phyloP scores from a whole-genome alignment of 2,113 vertebrate species.

The Laticauda laticaudata region DNA sequence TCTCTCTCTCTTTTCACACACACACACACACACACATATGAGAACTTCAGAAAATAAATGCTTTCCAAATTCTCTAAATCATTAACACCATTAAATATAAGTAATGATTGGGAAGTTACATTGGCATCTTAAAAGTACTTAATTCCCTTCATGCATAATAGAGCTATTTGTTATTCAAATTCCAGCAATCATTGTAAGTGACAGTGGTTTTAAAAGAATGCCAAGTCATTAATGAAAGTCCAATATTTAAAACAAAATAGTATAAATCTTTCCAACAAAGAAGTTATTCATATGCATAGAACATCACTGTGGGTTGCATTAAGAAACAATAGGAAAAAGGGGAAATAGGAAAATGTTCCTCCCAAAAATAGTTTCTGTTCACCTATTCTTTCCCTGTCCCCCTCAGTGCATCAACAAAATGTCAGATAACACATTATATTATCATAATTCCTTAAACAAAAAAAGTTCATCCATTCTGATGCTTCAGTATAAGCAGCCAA shows the following conservation, averaged over 20 bases:
- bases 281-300: not conserved
- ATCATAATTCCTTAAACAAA: not conserved
- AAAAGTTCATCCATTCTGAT: not conserved
- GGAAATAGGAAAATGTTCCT: no score
- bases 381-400: not conserved
- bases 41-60: constrained; percentile 25
- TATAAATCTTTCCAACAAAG: constrained; percentile 14
- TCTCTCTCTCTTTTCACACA: not conserved
- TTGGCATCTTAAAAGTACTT: constrained; percentile 28
- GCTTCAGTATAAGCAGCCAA: not conserved
- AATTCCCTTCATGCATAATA: constrained; percentile 34
- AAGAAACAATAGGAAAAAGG: not conserved
- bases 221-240: constrained; percentile 11
- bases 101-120: not conserved
- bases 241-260: constrained; percentile 10
- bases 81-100: constrained; percentile 30
- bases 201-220: constrained; percentile 24
- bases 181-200: constrained; percentile 26
- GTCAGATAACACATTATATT: not conserved
- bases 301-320: not conserved
- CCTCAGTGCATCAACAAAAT: not conserved
- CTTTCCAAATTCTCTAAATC: constrained; percentile 24
- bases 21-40: not conserved
- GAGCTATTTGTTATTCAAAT: constrained; percentile 38
- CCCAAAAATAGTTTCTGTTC: not conserved